Evolutionary conservation across 2,113 vertebrate species (phyloP).

Genomic region (Equus przewalskii): DNA sequence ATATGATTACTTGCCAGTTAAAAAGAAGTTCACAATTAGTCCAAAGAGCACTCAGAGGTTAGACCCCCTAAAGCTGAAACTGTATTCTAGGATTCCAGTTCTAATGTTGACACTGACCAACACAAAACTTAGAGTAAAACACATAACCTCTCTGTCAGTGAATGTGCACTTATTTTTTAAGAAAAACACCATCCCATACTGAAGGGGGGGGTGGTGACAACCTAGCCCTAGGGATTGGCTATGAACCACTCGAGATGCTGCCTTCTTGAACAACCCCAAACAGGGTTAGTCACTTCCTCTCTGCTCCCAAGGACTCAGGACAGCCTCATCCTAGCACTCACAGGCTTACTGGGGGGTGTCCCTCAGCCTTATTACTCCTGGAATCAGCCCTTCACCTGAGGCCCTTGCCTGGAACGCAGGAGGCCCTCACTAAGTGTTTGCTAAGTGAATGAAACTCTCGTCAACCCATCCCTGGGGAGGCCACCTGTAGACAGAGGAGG

Average conservation of each 20-base stretch:
- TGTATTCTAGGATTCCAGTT: not conserved
- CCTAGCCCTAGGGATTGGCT: not conserved
- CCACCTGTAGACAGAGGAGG: not conserved
- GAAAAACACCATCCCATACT: not conserved
- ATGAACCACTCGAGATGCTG: not conserved
- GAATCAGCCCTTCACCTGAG: not conserved
- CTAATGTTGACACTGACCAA: not conserved
- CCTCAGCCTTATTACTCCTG: not conserved
- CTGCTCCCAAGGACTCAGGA: not conserved
- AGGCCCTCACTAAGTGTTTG: not conserved
- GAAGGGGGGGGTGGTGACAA: not conserved
- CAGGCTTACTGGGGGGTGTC: accelerated
- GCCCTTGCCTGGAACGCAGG: not conserved
- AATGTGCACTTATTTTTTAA: not conserved
- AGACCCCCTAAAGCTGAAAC: not conserved
- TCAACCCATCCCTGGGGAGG: not conserved
- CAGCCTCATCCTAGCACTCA: not conserved
- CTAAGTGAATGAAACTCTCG: not conserved
- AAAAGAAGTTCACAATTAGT: not conserved
- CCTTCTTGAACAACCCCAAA: not conserved
- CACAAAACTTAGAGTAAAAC: not conserved
- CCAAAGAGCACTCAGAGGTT: not conserved
- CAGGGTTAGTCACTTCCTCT: not conserved
- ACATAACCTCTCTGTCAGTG: not conserved
- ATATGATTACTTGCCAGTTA: not conserved